These are phyloP conservation scores for Heliothis peltigera DNA, from an alignment of 2,888 invertebrate species.

Conservation along the genomic window DNA sequence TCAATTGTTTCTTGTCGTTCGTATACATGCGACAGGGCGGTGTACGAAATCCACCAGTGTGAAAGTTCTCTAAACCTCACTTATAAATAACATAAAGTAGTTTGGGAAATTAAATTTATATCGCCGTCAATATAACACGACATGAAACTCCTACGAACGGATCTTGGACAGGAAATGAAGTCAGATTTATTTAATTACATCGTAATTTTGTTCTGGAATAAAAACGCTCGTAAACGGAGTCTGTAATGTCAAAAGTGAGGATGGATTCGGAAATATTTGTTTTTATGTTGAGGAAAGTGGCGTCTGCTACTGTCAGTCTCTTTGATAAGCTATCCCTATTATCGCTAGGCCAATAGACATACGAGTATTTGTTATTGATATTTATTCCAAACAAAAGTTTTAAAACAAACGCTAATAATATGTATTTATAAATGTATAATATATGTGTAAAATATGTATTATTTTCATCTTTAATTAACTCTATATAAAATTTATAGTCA, in stretches of 20 bases:
- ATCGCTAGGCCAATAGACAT: slow-evolving; percentile 16
- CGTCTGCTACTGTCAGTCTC: slow-evolving; percentile 10
- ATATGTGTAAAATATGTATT: too few species aligned
- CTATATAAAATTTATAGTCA: slow-evolving; percentile 2
- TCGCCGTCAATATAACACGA: slow-evolving; percentile 21
- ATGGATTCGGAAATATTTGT: slow-evolving; percentile 36
- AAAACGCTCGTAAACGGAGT: slow-evolving; percentile 58
- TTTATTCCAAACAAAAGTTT: not conserved
- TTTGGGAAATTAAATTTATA: slow-evolving; percentile 44
- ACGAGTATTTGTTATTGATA: not conserved
- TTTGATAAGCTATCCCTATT: slow-evolving; percentile 32
- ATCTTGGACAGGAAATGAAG: slow-evolving; percentile 63
- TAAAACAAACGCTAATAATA: too few species aligned
- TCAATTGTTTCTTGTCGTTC: too few species aligned
- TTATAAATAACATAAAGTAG: slow-evolving; percentile 31
- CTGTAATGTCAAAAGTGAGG: slow-evolving; percentile 45
- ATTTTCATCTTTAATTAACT: not conserved
- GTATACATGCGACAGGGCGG: too few species aligned
- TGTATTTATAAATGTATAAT: too few species aligned
- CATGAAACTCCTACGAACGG: slow-evolving; percentile 43
- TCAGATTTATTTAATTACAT: slow-evolving; percentile 69
- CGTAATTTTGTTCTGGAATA: slow-evolving; percentile 59
- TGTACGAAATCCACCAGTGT: too few species aligned
- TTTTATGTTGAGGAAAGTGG: slow-evolving; percentile 46
- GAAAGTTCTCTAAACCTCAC: slow-evolving; percentile 32